These are phyloP conservation scores for Seira sanloemensis DNA, from an alignment of 2,888 invertebrate species.

Conservation along the genomic window DNA sequence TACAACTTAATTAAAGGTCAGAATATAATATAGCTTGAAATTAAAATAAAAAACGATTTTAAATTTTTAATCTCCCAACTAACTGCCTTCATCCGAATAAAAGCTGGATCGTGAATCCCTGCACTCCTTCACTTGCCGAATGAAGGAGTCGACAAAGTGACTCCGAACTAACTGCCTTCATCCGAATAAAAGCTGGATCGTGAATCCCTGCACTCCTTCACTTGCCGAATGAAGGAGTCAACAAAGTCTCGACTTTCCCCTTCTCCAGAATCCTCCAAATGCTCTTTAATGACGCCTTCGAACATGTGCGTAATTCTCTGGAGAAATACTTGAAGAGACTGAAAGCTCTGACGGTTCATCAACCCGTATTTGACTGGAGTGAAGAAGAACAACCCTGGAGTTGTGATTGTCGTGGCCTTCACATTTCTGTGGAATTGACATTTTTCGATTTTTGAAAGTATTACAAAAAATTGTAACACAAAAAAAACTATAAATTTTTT, in stretches of 20 bases:
- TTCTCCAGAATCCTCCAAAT: constrained; percentile 72
- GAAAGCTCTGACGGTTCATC: constrained; percentile 67
- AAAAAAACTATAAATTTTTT: neutral
- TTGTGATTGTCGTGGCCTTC: too few relatives aligned
- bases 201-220: constrained; percentile 67
- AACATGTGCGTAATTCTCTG: constrained; percentile 68
- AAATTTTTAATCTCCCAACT: too few relatives aligned
- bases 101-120: constrained; percentile 70
- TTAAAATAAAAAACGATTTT: too few relatives aligned
- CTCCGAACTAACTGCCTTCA: constrained; percentile 71
- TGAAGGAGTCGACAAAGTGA: constrained; percentile 71
- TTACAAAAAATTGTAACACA: neutral
- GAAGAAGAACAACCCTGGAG: constrained; percentile 20
- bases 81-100: constrained; percentile 72
- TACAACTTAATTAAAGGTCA: too few relatives aligned
- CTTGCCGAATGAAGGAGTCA: constrained; percentile 66
- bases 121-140: constrained; percentile 65
- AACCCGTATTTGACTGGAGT: constrained; percentile 66
- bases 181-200: constrained; percentile 70
- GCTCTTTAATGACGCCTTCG: too few relatives aligned
- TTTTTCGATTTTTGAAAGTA: neutral
- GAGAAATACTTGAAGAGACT: constrained; percentile 70
- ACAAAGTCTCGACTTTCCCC: too few relatives aligned
- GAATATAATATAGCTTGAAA: too few relatives aligned
- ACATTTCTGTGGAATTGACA: neutral